Evolutionary conservation across 2,113 vertebrate genomes (phyloP).

Genomic region (Aphelocoma coerulescens): DNA sequence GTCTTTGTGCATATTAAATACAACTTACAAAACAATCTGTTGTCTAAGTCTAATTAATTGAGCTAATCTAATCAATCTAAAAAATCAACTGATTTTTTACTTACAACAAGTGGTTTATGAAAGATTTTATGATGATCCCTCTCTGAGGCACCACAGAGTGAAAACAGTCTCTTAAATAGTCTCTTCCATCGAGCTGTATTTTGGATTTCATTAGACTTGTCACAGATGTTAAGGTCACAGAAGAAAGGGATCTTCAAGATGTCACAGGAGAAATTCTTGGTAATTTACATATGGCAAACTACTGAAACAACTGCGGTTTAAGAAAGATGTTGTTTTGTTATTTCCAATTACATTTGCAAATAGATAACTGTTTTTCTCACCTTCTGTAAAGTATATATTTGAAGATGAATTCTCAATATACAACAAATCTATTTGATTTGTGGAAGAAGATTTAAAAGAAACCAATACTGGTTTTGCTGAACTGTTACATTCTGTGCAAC

Average conservation of each 20-base stretch:
- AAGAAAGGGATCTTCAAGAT: not conserved
- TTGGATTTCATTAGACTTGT: not conserved
- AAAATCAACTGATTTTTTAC: not conserved
- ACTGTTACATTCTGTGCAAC: not conserved
- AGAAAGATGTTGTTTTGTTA: not conserved
- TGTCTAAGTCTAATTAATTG: not conserved
- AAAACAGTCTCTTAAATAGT: not conserved
- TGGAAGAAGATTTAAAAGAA: not conserved
- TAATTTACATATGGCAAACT: not conserved
- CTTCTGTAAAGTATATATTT: not conserved
- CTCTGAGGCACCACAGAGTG: not conserved
- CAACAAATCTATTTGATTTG: not conserved
- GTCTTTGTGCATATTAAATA: not conserved
- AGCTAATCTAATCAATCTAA: not conserved
- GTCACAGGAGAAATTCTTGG: not conserved
- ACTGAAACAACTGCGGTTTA: not conserved
- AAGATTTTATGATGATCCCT: not conserved
- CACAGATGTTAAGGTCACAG: not conserved
- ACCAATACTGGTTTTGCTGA: not conserved
- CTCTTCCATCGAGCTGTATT: not conserved
- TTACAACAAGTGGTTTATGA: not conserved
- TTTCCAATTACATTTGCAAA: conserved; percentile 13
- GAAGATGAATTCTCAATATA: not conserved
- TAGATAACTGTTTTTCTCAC: not conserved
- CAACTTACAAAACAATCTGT: not conserved